Percentiles rank a stretch among this genome's conserved stretches.
Evolutionary conservation across 2,797 vertebrate genomes (phyloP).

Genomic region (Naso thynnoides): DNA sequence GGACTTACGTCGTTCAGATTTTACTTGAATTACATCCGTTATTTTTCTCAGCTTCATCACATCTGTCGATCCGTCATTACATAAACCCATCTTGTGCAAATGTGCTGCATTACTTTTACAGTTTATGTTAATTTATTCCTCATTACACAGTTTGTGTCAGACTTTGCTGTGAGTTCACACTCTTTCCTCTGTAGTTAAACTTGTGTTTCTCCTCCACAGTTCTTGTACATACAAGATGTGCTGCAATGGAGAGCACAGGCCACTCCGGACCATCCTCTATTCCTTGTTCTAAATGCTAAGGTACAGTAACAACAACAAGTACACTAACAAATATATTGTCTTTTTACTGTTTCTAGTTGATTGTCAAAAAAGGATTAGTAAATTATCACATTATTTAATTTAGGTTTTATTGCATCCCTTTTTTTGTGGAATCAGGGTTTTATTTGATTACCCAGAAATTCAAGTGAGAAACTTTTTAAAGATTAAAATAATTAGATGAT

Average conservation of each 20-base stretch:
- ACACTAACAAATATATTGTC: no score
- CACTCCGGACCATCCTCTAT: conserved; percentile 94
- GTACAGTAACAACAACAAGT: no score
- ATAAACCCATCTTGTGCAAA: conserved; percentile 7
- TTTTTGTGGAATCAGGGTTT: background rate
- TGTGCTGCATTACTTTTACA: background rate
- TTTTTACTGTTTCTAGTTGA: no score
- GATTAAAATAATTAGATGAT: background rate
- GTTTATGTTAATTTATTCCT: conserved; percentile 10
- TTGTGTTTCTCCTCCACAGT: conserved; percentile 79
- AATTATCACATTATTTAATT: no score
- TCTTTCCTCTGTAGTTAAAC: conserved; percentile 12
- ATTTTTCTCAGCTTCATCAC: background rate
- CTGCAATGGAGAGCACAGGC: conserved; percentile 97
- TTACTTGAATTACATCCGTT: background rate
- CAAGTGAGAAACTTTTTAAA: background rate
- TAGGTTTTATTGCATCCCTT: no score
- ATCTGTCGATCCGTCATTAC: conserved; percentile 12
- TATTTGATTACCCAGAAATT: background rate
- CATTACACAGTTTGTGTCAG: background rate
- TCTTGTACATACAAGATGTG: conserved; percentile 96
- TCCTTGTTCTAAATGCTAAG: conserved; percentile 94
- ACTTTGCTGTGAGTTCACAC: background rate
- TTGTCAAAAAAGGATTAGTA: no score
- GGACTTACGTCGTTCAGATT: conserved; percentile 7